Evolutionary conservation across 2,113 vertebrate species (phyloP).

Genomic region (Speoplatyrhinus poulsoni): DNA sequence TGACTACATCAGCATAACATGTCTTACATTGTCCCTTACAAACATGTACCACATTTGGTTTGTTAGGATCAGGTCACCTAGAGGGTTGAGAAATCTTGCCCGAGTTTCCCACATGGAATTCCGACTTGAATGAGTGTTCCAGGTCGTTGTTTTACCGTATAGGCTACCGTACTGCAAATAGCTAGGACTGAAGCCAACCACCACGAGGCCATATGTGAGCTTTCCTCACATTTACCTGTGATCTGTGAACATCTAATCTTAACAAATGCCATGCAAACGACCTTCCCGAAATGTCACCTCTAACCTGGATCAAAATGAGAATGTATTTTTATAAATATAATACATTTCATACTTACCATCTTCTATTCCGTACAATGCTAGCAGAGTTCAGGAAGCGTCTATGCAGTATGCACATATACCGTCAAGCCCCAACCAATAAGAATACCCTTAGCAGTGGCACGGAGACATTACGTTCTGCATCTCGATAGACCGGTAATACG

Average conservation of each 20-base stretch:
- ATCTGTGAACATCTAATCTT: background rate
- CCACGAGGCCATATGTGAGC: background rate
- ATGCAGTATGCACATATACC: slow-evolving; percentile 31
- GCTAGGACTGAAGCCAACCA: background rate
- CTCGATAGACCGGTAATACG: no score
- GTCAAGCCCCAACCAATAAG: slow-evolving; percentile 41
- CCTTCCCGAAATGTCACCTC: background rate
- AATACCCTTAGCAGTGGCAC: background rate
- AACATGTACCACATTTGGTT: no score
- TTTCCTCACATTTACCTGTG: background rate
- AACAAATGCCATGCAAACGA: no score
- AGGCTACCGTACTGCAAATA: no score
- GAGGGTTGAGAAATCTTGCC: no score
- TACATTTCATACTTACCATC: slow-evolving; percentile 72
- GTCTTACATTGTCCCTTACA: no score
- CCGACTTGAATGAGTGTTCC: no score
- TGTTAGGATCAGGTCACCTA: no score
- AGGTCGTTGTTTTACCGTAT: no score
- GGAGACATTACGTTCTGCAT: no score
- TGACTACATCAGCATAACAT: no score
- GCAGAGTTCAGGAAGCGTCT: slow-evolving; percentile 63
- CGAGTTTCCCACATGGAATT: no score
- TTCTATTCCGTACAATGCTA: slow-evolving; percentile 61
- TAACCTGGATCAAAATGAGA: background rate
- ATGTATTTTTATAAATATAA: slow-evolving; percentile 21